phyloP scores from a whole-genome alignment of 2,113 vertebrate species.

The Rissa tridactyla region DNA sequence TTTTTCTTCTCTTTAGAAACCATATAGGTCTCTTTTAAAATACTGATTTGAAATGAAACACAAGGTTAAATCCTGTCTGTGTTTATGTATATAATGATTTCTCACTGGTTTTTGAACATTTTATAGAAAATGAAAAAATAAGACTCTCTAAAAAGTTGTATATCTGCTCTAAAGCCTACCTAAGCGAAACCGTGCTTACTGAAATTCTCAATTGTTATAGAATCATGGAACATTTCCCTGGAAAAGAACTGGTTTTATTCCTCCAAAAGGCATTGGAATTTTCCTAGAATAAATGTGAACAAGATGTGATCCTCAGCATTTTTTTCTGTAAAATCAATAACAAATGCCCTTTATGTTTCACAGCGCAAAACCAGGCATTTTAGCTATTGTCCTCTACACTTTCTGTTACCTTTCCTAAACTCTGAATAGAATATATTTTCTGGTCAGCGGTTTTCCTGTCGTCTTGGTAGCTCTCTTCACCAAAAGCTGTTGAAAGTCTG shows the following conservation, averaged over 20 bases:
- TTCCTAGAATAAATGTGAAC: slow-evolving; percentile 17
- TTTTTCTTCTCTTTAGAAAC: background rate
- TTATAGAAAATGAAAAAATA: background rate
- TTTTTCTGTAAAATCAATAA: background rate
- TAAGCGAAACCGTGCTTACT: background rate
- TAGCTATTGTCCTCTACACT: background rate
- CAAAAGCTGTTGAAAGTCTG: background rate
- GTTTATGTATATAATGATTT: background rate
- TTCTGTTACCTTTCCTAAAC: background rate
- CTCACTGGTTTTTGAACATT: background rate
- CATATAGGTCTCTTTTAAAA: background rate
- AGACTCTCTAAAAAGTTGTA: background rate
- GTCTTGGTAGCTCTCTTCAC: background rate
- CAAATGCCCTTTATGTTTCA: background rate
- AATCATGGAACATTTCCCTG: background rate
- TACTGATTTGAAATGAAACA: background rate
- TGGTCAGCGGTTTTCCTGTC: background rate
- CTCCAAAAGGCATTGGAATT: background rate
- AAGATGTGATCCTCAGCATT: background rate
- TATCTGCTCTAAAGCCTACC: background rate
- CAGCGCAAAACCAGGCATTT: background rate
- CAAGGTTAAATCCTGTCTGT: background rate
- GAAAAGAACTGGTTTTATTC: background rate
- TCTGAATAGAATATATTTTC: background rate
- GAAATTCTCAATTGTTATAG: background rate